These are phyloP conservation scores for Eudemis profundana DNA, from an alignment of 2,888 invertebrate species.

Conservation along the genomic window DNA sequence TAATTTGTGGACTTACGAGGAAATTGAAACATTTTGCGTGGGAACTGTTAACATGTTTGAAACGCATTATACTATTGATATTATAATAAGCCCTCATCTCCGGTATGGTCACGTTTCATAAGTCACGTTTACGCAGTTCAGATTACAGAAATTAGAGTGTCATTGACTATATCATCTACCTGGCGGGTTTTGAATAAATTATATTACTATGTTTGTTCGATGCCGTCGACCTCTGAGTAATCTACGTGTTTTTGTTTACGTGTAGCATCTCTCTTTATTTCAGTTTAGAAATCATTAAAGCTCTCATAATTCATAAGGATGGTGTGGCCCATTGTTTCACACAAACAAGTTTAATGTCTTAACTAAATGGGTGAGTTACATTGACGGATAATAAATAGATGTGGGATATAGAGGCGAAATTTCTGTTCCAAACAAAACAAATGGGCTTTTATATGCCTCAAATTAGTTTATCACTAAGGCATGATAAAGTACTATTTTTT, in stretches of 20 bases:
- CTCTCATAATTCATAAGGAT: constrained; percentile 9
- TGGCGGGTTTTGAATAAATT: constrained; percentile 11
- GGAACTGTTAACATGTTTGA: too few species aligned
- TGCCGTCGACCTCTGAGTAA: constrained; percentile 17
- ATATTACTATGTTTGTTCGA: constrained; percentile 2
- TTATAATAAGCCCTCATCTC: too few species aligned
- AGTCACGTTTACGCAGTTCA: background rate
- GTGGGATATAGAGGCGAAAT: too few species aligned
- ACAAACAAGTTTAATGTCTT: background rate
- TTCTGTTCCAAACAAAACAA: too few species aligned
- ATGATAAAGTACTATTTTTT: too few species aligned
- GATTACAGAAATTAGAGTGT: background rate
- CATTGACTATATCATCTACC: constrained; percentile 26
- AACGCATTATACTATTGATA: too few species aligned
- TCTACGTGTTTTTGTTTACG: constrained; percentile 29
- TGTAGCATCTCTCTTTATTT: background rate
- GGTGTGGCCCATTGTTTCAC: constrained; percentile 1
- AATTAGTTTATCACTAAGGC: too few species aligned
- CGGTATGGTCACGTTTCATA: too few species aligned
- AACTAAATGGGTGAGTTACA: background rate
- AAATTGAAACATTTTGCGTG: too few species aligned
- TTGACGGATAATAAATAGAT: background rate
- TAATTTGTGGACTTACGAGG: too few species aligned
- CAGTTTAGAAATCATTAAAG: constrained; percentile 17
- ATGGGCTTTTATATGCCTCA: too few species aligned